phyloP scores from a whole-genome alignment of 2,113 vertebrate genomes.

The cattle (Bos taurus) region DNA sequence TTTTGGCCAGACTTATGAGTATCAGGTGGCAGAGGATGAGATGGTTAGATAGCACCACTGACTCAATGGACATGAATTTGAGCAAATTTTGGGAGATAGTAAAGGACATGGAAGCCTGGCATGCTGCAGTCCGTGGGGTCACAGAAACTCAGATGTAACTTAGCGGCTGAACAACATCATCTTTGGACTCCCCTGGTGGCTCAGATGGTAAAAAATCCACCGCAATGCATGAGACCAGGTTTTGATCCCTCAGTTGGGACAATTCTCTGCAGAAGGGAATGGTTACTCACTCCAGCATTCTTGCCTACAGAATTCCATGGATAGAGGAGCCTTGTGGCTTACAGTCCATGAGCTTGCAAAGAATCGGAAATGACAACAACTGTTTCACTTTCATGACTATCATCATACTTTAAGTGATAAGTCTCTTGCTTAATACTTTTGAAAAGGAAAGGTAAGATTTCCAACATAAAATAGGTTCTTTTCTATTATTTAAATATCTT shows the following conservation, averaged over 20 bases:
- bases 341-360: neutral
- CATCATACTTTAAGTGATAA: neutral
- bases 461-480: neutral
- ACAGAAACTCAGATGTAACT: neutral
- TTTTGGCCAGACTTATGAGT: neutral
- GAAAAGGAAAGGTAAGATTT: neutral
- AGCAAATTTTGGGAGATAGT: neutral
- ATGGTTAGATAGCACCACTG: neutral
- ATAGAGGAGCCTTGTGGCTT: neutral
- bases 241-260: neutral
- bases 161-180: neutral
- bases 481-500: neutral
- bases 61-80: neutral
- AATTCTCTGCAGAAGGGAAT: neutral
- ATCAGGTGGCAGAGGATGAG: neutral
- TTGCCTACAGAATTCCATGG: neutral
- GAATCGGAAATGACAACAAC: neutral
- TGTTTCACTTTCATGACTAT: neutral
- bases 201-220: neutral
- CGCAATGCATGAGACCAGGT: neutral
- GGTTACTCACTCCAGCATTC: neutral
- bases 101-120: neutral
- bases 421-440: neutral
- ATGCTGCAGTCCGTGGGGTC: neutral
- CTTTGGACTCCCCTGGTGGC: neutral